Percentiles rank a stretch among this genome's conserved stretches.
Evolutionary conservation across 2,888 invertebrate genomes (phyloP).

Genomic region (Cephus sareptanus): DNA sequence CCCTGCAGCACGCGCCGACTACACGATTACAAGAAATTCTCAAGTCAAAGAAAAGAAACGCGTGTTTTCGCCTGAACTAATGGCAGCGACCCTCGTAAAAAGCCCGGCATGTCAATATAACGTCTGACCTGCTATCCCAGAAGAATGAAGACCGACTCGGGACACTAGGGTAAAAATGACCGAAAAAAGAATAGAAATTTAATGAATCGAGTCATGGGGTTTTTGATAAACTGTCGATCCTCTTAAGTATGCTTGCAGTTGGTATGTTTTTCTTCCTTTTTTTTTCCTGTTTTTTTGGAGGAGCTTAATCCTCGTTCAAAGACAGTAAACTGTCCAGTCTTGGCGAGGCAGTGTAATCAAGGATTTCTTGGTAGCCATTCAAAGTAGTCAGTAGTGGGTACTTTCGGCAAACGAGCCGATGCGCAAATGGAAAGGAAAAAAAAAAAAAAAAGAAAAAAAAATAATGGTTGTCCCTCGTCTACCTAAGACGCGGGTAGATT

Average conservation of each 20-base stretch:
- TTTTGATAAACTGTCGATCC: neutral
- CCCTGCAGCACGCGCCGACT: constrained; percentile 42
- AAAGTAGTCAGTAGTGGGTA: neutral
- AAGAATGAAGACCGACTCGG: neutral
- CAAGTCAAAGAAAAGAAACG: constrained; percentile 39
- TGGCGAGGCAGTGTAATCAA: neutral
- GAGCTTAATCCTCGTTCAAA: neutral
- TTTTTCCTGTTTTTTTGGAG: neutral
- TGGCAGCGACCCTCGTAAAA: constrained; percentile 30
- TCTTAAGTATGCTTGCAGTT: neutral
- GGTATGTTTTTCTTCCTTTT: neutral
- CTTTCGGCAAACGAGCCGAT: constrained; percentile 17
- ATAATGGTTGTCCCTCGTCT: constrained; percentile 23
- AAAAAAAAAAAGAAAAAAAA: neutral
- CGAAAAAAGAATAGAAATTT: neutral
- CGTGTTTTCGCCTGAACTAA: constrained; percentile 27
- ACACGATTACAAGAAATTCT: constrained; percentile 38
- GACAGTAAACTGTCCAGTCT: neutral
- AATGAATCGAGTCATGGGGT: neutral
- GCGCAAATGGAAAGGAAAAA: constrained; percentile 8
- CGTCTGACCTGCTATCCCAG: neutral
- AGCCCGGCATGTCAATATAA: constrained; percentile 34
- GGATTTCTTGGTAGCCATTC: neutral
- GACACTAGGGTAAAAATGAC: neutral
- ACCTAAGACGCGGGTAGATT: constrained; percentile 32